Base-by-base conservation (phyloP, 2,888 invertebrate genomes). In the Trachelus troglodyta region DNA sequence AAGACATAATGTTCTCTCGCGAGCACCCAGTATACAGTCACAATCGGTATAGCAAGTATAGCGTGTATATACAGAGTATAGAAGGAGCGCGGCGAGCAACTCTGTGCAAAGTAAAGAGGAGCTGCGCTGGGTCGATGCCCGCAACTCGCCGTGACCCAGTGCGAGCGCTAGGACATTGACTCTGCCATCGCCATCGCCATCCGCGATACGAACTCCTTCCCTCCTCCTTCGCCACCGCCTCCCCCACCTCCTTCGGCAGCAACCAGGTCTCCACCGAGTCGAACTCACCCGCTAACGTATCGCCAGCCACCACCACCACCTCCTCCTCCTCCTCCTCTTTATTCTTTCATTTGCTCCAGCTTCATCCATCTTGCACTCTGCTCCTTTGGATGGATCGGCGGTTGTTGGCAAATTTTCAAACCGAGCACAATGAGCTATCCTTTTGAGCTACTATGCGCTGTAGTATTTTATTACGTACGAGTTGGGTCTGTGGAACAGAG, bases 91-190 rank as follows among this genome's bases (percentile, higher is more conserved):
- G 83, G 79, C 79, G 76, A 81, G 79, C 80, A 82, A 81, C 86
- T 86, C 87, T 86, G 87, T 89, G 90, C 89, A 89, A 89, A 88
- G 89, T 87, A 89, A 89, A 89, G 88, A 89, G 88, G 88, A 90
- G 89, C 88, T 88, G 85, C 79, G 84, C 87, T 85, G 89, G 91
- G 90, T 91, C 91, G 89, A 89, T 91, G 91, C 87, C 91, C 91
- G 90, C 89, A 89, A 88, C 90, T 91, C 90, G 91, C 91, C 91
- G 91, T 91, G 91, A 91, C 91, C 91, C 91, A 91, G 91, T 91
- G 90, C 91, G 91, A 89, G 89, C 88, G 88, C 87, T 89, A 91
- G 91, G 91, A 91, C 91, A 91, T 91, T 91, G 91, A 91, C 91
- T 91, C 91, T 90, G 90, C 89, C 91, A 91, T 91, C 90, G 89